Conservation (phyloP, 2,888 invertebrate genomes). For the Epiblema foenella region DNA sequence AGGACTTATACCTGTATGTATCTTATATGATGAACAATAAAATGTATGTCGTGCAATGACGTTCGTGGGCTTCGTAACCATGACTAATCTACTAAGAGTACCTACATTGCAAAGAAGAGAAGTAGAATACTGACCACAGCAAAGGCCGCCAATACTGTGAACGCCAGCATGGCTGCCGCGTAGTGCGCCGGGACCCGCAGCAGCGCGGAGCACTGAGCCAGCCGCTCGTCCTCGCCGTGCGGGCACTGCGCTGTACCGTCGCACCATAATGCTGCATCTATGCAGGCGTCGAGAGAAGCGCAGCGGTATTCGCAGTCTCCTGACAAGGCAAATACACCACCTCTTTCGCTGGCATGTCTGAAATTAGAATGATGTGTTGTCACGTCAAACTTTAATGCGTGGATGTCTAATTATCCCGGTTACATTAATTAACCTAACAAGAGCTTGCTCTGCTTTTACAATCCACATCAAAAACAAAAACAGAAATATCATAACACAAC, state of each 20-base stretch:
- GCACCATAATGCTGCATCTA: constrained; percentile 92
- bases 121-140: constrained; percentile 75
- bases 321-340: constrained; percentile 85
- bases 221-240: constrained; percentile 91
- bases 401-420: too few species aligned
- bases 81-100: too few species aligned
- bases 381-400: too few species aligned
- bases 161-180: constrained; percentile 84
- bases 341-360: constrained; percentile 82
- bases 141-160: constrained; percentile 76
- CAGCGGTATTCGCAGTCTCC: constrained; percentile 91
- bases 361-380: constrained; percentile 45
- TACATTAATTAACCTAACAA: too few species aligned
- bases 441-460: too few species aligned
- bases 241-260: constrained; percentile 92
- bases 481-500: too few species aligned
- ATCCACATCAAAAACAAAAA: too few species aligned
- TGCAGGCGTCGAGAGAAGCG: constrained; percentile 92
- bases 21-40: too few species aligned
- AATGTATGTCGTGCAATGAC: too few species aligned
- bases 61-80: too few species aligned
- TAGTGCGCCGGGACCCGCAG: constrained; percentile 91
- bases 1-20: too few species aligned
- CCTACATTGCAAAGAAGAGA: too few species aligned
- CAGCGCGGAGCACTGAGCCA: constrained; percentile 91